Percentiles rank a stretch among this genome's conserved stretches.
Conservation (phyloP, 2,113 vertebrate genomes). For the Podarcis raffonei region DNA sequence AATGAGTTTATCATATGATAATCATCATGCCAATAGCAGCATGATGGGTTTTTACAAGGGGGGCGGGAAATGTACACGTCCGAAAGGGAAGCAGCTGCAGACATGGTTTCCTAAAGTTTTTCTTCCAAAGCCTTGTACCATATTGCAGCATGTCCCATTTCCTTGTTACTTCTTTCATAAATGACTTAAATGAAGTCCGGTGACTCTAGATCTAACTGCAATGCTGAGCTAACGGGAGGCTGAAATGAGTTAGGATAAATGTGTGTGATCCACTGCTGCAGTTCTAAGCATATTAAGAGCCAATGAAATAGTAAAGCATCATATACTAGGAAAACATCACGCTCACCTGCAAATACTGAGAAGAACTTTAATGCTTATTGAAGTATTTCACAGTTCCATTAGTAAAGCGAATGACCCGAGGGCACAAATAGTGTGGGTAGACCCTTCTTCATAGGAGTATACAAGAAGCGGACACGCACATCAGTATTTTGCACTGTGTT, state of each 20-base stretch:
- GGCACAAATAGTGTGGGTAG: neutral
- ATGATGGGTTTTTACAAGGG: neutral
- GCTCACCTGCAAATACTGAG: neutral
- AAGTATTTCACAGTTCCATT: neutral
- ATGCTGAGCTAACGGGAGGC: neutral
- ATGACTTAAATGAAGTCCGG: neutral
- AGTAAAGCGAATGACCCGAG: neutral
- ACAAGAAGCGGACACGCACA: neutral
- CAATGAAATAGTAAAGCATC: neutral
- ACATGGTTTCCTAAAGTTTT: neutral
- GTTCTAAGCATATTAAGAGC: neutral
- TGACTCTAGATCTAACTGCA: neutral
- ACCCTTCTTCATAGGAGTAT: neutral
- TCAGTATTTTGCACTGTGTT: conserved; percentile 1
- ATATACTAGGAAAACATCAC: neutral
- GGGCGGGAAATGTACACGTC: neutral
- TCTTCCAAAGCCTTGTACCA: neutral
- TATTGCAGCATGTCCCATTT: neutral
- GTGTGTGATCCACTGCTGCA: neutral
- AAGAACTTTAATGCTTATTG: neutral
- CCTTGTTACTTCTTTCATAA: neutral
- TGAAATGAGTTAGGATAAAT: neutral
- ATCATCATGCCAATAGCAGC: neutral
- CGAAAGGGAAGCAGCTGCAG: neutral
- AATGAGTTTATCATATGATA: neutral